Evolutionary conservation across 2,888 invertebrate genomes (phyloP), one percentile per base, ranked within the genome.

Genomic region (Cordylochernes scorpioides): DNA sequence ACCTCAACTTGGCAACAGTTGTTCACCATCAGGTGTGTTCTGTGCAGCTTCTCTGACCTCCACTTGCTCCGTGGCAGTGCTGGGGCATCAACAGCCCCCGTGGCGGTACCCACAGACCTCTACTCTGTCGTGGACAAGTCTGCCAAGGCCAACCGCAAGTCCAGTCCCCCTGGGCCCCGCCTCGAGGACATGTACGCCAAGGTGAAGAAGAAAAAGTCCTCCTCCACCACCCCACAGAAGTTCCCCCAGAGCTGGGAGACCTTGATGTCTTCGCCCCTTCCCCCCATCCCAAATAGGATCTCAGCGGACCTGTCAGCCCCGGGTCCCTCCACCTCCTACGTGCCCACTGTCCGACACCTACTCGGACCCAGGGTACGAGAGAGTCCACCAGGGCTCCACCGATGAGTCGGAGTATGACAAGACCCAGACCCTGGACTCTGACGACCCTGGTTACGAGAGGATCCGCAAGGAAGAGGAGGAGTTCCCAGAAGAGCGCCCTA

Each of bases 161-260:
- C 35, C 4, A 28, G 24, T 5, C 35, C 33, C 18, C 31, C 32
- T 5, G 15, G 29, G 3, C 33, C 32, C 10, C 35, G 35, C 15
- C 35, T 39, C 5, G 39, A 39, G 28, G 38, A 39, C 16, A 24
- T 39, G 15, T 39, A 39, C 27, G 39, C 39, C 3, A 39, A 39
- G 28, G 39, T 39, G 3, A 33, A 32, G 7, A 39, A 39, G 10
- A 39, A 39, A 15, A 28, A 33, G 15, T n/a, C n/a, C n/a, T n/a
- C n/a, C n/a, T n/a, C n/a, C n/a, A n/a, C n/a, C n/a, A n/a, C n/a
- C n/a, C n/a, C n/a, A n/a, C n/a, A n/a, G n/a, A n/a, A n/a, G n/a
- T n/a, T n/a, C n/a, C n/a, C n/a, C n/a, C n/a, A n/a, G n/a, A n/a
- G n/a, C n/a, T n/a, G n/a, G n/a, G n/a, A n/a, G n/a, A n/a, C n/a